Percentiles rank a stretch among this genome's conserved stretches.
phyloP scores from a whole-genome alignment of 2,113 vertebrate species.

The Pseudolaguvia tuberculata region DNA sequence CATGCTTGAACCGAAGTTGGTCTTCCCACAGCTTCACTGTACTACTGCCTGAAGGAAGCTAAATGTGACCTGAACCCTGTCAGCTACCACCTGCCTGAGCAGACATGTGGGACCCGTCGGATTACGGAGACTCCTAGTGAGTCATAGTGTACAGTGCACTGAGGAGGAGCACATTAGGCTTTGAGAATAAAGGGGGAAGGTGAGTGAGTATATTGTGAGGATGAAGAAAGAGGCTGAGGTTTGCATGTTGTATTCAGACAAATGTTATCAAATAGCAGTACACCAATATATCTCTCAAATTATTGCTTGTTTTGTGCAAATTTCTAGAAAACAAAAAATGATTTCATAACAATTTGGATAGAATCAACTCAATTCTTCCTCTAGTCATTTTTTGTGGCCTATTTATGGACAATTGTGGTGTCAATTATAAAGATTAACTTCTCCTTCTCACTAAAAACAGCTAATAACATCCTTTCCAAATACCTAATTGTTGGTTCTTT shows the following conservation, averaged over 20 bases:
- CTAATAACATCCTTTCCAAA: not conserved
- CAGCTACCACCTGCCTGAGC: slow-evolving; percentile 26
- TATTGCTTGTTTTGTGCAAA: too few relatives aligned
- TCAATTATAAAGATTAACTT: not conserved
- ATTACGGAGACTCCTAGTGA: slow-evolving; percentile 36
- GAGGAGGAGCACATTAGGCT: slow-evolving; percentile 9
- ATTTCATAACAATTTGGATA: too few relatives aligned
- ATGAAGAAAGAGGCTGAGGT: slow-evolving; percentile 12
- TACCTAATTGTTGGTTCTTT: not conserved
- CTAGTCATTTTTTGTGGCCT: too few relatives aligned
- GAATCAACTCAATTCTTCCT: too few relatives aligned
- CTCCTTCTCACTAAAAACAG: not conserved
- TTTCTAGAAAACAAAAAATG: too few relatives aligned
- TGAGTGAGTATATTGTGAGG: slow-evolving; percentile 45
- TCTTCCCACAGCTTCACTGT: slow-evolving; percentile 25
- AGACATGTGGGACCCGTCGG: slow-evolving; percentile 39
- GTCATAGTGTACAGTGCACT: slow-evolving; percentile 32
- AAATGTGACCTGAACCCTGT: slow-evolving; percentile 21
- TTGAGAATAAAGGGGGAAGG: slow-evolving; percentile 5
- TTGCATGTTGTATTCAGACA: not conserved
- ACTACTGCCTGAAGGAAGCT: slow-evolving; percentile 19
- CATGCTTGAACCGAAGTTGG: slow-evolving; percentile 25
- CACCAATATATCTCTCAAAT: too few relatives aligned
- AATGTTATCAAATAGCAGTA: not conserved
- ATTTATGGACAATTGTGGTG: not conserved